Evolutionary conservation across 2,888 invertebrate genomes (phyloP).

Genomic region (Nycteola revayana): DNA sequence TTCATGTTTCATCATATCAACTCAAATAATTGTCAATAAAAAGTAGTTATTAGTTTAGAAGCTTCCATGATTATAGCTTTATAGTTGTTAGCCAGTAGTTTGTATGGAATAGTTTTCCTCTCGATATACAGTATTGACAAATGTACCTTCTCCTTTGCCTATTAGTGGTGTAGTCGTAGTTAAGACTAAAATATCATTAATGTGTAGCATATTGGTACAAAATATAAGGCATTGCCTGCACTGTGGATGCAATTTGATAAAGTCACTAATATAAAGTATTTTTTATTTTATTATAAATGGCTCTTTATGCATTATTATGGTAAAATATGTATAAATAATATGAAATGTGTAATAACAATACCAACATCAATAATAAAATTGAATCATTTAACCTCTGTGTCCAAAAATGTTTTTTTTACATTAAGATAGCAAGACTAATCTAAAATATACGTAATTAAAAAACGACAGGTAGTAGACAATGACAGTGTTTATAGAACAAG

Average conservation of each 20-base stretch:
- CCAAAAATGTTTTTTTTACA: too few species aligned
- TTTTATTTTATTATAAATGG: too few species aligned
- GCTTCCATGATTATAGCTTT: conserved; percentile 65
- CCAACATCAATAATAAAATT: too few species aligned
- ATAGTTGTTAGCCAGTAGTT: conserved; percentile 43
- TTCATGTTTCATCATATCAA: conserved; percentile 12
- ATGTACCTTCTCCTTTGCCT: conserved; percentile 57
- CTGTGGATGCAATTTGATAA: background rate
- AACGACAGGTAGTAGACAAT: too few species aligned
- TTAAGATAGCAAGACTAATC: too few species aligned
- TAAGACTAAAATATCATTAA: conserved; percentile 28
- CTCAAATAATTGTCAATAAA: conserved; percentile 16
- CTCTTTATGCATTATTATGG: too few species aligned
- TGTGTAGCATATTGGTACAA: conserved; percentile 25
- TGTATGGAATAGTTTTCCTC: conserved; percentile 36
- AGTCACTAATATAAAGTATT: too few species aligned
- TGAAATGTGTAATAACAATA: too few species aligned
- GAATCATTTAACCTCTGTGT: too few species aligned
- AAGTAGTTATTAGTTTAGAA: conserved; percentile 38
- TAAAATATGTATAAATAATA: too few species aligned
- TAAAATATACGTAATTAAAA: too few species aligned
- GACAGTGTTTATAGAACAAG: too few species aligned
- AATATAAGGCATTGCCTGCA: conserved; percentile 10
- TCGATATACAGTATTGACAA: conserved; percentile 60
- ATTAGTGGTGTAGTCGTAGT: conserved; percentile 26